phyloP scores from a whole-genome alignment of 1,140 invertebrate genomes.

The Cydia strobilella region DNA sequence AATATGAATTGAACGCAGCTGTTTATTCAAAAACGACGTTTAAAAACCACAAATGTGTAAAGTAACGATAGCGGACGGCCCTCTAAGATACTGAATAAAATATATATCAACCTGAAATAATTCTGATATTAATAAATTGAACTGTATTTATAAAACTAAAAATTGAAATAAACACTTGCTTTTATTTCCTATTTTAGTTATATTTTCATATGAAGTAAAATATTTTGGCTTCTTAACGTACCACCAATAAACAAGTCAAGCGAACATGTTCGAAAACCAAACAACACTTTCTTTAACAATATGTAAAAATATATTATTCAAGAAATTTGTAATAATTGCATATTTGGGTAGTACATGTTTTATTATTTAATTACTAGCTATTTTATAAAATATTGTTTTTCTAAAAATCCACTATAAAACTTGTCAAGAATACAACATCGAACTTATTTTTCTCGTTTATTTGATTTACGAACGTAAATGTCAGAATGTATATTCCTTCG shows the following conservation, averaged over 20 bases:
- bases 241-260: background rate
- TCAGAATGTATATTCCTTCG: constrained; percentile 14
- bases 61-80: background rate
- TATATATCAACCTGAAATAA: background rate
- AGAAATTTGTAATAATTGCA: too few relatives aligned
- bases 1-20: constrained; percentile 8
- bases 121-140: too few relatives aligned
- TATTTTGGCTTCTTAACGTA: background rate
- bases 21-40: background rate
- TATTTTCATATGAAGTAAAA: background rate
- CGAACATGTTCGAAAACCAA: background rate
- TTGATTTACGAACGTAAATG: constrained; percentile 11
- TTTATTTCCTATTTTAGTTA: background rate
- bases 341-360: too few relatives aligned
- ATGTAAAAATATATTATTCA: too few relatives aligned
- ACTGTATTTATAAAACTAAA: too few relatives aligned
- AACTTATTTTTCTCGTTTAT: too few relatives aligned
- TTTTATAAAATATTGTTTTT: too few relatives aligned
- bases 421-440: too few relatives aligned
- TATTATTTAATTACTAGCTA: too few relatives aligned
- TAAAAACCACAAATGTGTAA: background rate
- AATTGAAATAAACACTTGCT: too few relatives aligned
- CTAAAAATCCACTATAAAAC: too few relatives aligned
- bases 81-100: background rate
- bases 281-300: too few relatives aligned